Conservation (phyloP, 2,113 vertebrate species). For the Rhipidura dahli region DNA sequence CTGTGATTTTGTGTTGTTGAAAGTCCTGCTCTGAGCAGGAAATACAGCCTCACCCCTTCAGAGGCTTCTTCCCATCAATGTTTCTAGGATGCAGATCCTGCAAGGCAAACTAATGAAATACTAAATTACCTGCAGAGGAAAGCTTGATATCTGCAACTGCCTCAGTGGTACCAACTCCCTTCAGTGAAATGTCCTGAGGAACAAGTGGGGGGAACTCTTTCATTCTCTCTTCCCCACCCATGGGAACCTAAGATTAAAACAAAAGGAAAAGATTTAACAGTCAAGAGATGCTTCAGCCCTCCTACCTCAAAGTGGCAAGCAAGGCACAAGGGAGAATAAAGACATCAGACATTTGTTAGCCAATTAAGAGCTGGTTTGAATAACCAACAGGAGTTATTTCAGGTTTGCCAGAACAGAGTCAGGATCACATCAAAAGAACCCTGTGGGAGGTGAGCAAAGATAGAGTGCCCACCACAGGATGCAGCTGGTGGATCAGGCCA, state of each 20-base stretch:
- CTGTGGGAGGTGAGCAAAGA: background rate
- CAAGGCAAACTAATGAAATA: background rate
- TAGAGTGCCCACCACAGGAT: background rate
- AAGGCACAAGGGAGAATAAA: background rate
- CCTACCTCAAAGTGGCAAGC: background rate
- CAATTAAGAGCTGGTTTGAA: background rate
- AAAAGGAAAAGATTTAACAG: background rate
- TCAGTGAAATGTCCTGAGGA: constrained; percentile 80
- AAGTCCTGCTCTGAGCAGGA: background rate
- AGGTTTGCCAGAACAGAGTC: background rate
- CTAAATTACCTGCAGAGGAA: constrained; percentile 87
- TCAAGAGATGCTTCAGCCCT: background rate
- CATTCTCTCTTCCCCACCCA: constrained; percentile 89
- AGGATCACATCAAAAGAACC: background rate
- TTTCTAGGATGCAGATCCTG: background rate
- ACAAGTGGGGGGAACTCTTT: constrained; percentile 82
- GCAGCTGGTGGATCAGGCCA: background rate
- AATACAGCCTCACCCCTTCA: background rate
- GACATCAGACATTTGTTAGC: background rate
- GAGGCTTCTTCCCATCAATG: background rate
- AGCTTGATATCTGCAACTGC: constrained; percentile 90
- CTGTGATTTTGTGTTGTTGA: background rate
- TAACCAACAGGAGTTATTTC: background rate
- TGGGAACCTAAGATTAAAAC: constrained; percentile 78
- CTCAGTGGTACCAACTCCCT: constrained; percentile 73